Evolutionary conservation across 1,140 invertebrate species (phyloP), one percentile per base, ranked within the genome.

Genomic region (Harpegnathos saltator): DNA sequence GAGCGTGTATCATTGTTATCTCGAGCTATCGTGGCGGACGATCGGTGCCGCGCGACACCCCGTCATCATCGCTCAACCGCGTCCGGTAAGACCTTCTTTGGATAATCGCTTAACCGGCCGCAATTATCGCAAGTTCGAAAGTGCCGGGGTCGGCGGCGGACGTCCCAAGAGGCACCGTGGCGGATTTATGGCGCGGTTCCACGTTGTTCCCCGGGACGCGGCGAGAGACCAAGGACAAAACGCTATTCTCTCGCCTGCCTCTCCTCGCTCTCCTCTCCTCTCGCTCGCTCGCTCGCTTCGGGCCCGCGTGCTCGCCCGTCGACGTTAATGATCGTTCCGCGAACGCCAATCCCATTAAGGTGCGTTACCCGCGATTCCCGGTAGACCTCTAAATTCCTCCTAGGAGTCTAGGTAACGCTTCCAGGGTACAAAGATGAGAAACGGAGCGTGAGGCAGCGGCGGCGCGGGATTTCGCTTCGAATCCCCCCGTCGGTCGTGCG

Each of bases 311-410:
- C 24, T 61, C 52, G 15, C 33, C 83, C 78, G 71, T 81, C 62
- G 75, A 86, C 87, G 86, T 91, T 91, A 89, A 91, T 90, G 89
- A 89, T 91, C 82, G 78, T 91, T 90, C 87, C 65, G 72, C 83
- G 89, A 91, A 89, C 82, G 71, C 61, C 90, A 87, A 91, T 91
- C 89, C 89, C 87, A 91, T 92, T 91, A 91, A 91, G 83, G 85
- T 82, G 73, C 71, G 86, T 87, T 88, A 88, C 84, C 71, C 85
- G 72, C 85, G 84, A 91, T 90, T 91, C 89, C 87, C 85, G 48
- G 73, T 85, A 85, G 90, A 89, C 87, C 87, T 87, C 82, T 90
- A 90, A 92, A 91, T 89, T 91, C 81, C 84, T 91, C 83, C 78
- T 77, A 88, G 50, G 48, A 63, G 78, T 83, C 71, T 26, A 75